These are phyloP conservation scores for Laticauda laticaudata DNA, from an alignment of 2,113 vertebrate species.

Conservation along the genomic window DNA sequence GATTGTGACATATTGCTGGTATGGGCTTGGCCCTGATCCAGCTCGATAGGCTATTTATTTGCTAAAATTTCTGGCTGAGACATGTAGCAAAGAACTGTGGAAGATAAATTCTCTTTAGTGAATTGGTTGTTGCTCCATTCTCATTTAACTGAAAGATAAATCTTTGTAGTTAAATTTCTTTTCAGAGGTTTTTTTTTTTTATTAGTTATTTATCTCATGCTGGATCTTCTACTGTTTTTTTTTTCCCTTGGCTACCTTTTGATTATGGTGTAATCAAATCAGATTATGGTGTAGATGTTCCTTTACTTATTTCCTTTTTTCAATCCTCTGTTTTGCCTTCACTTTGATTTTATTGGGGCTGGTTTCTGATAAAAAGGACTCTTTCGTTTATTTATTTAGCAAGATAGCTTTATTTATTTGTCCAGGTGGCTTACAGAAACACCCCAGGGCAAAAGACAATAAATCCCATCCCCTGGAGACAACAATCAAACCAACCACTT, in stretches of 20 bases:
- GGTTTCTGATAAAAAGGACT: neutral
- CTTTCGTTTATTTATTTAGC: neutral
- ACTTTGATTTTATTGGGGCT: neutral
- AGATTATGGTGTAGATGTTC: constrained; percentile 17
- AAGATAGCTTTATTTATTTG: neutral
- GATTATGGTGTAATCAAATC: constrained; percentile 7
- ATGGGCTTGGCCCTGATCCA: neutral
- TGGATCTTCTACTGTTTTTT: constrained; percentile 1
- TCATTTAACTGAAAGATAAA: constrained; percentile 46
- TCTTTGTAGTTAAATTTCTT: constrained; percentile 31
- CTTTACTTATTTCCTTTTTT: neutral
- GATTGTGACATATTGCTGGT: neutral
- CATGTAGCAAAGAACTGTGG: neutral
- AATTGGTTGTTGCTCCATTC: constrained; percentile 23
- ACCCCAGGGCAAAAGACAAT: no score
- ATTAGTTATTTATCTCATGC: constrained; percentile 22
- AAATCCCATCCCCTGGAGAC: no score
- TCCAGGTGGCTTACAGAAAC: no score
- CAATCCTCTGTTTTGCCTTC: neutral
- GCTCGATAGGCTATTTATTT: constrained; percentile 28
- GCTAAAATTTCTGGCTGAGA: constrained; percentile 25
- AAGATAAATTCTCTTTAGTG: constrained; percentile 40
- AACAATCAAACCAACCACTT: no score
- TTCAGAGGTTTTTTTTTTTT: constrained; percentile 30
- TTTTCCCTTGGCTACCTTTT: neutral